These are phyloP conservation scores for Bos indicus DNA, from an alignment of 2,113 vertebrate genomes.

Conservation along the genomic window DNA sequence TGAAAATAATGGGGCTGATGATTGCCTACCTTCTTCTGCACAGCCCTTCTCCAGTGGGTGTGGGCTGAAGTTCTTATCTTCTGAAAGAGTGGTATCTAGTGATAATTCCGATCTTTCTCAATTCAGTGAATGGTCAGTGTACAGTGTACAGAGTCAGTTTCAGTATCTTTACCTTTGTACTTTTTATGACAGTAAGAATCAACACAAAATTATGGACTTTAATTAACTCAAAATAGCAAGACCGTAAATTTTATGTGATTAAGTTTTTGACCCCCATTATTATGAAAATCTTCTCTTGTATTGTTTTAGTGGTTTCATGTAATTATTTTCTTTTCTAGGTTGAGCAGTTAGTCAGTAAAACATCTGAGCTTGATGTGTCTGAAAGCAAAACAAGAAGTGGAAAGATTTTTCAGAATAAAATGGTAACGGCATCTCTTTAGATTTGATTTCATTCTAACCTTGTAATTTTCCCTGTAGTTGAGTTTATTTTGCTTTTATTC, in stretches of 20 bases:
- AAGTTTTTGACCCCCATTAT: slow-evolving; percentile 7
- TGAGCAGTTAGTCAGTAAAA: slow-evolving; percentile 81
- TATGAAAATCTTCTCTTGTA: background rate
- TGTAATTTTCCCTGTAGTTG: background rate
- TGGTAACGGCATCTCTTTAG: slow-evolving; percentile 64
- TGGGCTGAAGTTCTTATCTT: background rate
- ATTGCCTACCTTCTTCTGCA: background rate
- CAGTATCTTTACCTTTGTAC: background rate
- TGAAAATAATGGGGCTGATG: slow-evolving; percentile 5
- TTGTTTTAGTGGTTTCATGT: background rate
- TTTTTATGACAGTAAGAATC: slow-evolving; percentile 12
- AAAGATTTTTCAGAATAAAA: slow-evolving; percentile 78
- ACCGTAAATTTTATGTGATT: slow-evolving; percentile 12
- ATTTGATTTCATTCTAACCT: slow-evolving; percentile 17
- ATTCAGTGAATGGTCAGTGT: background rate
- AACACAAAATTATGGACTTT: slow-evolving; percentile 23
- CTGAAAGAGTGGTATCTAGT: background rate
- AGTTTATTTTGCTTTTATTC: slow-evolving; percentile 32
- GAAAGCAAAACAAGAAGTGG: slow-evolving; percentile 89
- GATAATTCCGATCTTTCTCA: background rate
- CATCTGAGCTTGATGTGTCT: slow-evolving; percentile 79
- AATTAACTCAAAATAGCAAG: background rate
- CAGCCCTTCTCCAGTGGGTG: background rate
- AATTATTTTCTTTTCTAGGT: slow-evolving; percentile 70
- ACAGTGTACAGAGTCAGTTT: background rate